Conservation (phyloP, 2,888 invertebrate species). For the Chirona hameri region DNA sequence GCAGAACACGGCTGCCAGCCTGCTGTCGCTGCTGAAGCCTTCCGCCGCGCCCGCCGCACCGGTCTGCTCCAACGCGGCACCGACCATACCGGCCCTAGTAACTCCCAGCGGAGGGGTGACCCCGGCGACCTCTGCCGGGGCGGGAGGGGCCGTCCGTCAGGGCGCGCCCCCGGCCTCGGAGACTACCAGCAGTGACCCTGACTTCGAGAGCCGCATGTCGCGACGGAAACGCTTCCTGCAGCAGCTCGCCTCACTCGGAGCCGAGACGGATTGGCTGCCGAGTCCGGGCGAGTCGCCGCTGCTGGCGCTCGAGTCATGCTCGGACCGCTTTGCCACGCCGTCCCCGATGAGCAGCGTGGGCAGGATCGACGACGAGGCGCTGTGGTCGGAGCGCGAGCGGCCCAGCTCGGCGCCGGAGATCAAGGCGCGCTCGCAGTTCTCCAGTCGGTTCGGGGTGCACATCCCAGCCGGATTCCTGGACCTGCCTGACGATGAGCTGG, state of each 20-base stretch:
- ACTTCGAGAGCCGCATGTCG: background rate
- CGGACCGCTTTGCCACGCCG: constrained; percentile 3
- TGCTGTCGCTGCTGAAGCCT: background rate
- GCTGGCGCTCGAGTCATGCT: constrained; percentile 8
- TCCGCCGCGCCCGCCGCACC: background rate
- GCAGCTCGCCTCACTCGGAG: constrained; percentile 2
- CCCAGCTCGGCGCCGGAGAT: background rate
- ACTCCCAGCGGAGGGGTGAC: too few species aligned
- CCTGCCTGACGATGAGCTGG: background rate
- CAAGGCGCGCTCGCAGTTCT: constrained; percentile 22
- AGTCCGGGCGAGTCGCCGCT: constrained; percentile 26
- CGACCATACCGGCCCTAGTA: background rate
- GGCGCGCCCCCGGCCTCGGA: background rate
- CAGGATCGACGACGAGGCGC: background rate
- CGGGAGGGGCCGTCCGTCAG: background rate
- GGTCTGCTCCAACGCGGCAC: background rate
- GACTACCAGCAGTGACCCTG: too few species aligned
- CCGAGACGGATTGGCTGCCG: background rate
- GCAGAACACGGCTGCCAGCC: background rate
- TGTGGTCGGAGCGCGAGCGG: background rate
- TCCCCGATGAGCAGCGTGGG: constrained; percentile 29
- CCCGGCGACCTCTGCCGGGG: background rate
- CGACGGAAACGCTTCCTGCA: background rate
- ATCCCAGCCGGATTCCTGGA: constrained; percentile 29
- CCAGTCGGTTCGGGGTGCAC: constrained; percentile 14